Evolutionary conservation across 2,113 vertebrate genomes (phyloP).

Genomic region (Bagarius yarrelli): DNA sequence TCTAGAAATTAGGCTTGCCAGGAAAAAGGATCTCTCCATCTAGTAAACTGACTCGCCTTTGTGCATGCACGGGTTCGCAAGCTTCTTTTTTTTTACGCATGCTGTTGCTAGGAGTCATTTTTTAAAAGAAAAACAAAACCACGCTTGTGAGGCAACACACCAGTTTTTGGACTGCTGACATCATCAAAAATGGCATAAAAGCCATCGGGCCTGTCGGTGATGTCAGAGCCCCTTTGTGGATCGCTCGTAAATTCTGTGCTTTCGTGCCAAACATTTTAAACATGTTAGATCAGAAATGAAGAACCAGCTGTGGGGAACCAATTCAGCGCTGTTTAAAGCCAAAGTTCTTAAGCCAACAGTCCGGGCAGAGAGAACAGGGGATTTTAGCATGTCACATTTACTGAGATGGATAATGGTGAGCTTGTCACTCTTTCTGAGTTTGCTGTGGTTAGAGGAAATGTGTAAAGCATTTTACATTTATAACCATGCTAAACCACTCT

Average conservation of each 20-base stretch:
- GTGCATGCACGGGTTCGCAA: not conserved
- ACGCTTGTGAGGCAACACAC: conserved; percentile 28
- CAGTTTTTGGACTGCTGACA: conserved; percentile 47
- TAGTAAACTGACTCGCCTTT: conserved; percentile 1
- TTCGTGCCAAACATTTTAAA: conserved; percentile 47
- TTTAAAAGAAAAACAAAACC: conserved; percentile 48
- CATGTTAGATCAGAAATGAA: conserved; percentile 45
- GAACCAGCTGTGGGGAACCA: conserved; percentile 38
- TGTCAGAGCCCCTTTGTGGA: conserved; percentile 49
- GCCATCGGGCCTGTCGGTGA: conserved; percentile 40
- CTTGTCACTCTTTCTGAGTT: conserved; percentile 3
- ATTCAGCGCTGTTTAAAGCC: not conserved
- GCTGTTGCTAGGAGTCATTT: conserved; percentile 47
- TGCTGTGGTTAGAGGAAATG: conserved; percentile 28
- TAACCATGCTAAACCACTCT: not conserved
- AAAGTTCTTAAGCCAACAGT: not conserved
- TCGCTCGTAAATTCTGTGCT: conserved; percentile 43
- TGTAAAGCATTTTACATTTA: not conserved
- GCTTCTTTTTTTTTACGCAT: conserved; percentile 12
- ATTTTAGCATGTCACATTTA: conserved; percentile 29
- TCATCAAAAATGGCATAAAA: conserved; percentile 49
- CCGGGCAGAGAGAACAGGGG: conserved; percentile 25
- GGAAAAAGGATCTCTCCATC: not conserved
- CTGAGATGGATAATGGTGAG: conserved; percentile 29
- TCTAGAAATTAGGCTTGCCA: not conserved